Evolutionary conservation across 2,888 invertebrate genomes (phyloP).

Genomic region (Tetrapedia diversipes): DNA sequence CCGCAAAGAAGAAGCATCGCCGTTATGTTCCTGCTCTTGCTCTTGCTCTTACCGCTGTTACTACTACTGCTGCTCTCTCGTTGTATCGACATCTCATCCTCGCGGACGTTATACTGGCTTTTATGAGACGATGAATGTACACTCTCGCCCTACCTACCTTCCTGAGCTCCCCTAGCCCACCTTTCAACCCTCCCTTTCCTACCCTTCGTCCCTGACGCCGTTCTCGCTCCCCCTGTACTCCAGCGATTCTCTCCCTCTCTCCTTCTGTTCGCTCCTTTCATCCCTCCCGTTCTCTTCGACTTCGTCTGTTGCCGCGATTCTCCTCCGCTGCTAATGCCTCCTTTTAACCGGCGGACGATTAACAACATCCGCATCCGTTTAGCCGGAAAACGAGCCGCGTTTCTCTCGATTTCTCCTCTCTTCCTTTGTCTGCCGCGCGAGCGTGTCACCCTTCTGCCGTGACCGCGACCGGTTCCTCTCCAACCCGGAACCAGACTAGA

Average conservation of each 20-base stretch:
- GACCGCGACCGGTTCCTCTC: background rate
- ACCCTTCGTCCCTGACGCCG: background rate
- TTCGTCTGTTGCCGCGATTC: constrained; percentile 37
- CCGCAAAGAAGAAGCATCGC: constrained; percentile 81
- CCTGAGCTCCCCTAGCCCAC: constrained; percentile 25
- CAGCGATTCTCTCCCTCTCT: background rate
- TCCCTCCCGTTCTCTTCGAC: constrained; percentile 23
- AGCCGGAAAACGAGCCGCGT: constrained; percentile 27
- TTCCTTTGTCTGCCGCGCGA: background rate
- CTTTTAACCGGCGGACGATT: constrained; percentile 42
- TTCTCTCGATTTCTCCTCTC: constrained; percentile 10
- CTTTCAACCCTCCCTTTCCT: constrained; percentile 37
- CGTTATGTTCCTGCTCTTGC: constrained; percentile 57
- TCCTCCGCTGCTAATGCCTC: constrained; percentile 25
- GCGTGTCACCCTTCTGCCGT: background rate
- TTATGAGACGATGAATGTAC: constrained; percentile 72
- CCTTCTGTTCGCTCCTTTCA: background rate
- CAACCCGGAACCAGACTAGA: constrained; percentile 4
- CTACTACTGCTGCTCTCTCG: constrained; percentile 50
- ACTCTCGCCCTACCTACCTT: constrained; percentile 55
- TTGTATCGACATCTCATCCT: constrained; percentile 79
- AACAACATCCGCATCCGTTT: constrained; percentile 52
- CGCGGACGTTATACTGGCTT: constrained; percentile 75
- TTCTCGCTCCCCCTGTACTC: background rate
- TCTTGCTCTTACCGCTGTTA: constrained; percentile 48